A percentile compares a stretch with the other conserved stretches of the same genome.
These are phyloP conservation scores for Andrena marginata DNA, from an alignment of 2,888 invertebrate species.

Conservation along the genomic window DNA sequence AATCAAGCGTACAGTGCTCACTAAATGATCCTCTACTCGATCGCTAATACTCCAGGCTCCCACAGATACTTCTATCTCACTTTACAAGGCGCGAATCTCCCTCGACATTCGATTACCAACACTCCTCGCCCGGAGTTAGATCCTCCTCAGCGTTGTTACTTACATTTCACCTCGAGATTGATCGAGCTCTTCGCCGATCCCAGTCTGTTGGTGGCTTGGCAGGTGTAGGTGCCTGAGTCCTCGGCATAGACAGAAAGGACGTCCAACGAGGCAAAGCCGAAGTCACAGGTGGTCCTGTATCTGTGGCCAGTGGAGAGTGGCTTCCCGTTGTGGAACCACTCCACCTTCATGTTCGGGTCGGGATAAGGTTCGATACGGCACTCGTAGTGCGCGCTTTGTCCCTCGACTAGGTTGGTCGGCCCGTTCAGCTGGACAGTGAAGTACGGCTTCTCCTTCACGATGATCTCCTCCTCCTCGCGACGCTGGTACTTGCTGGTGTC, in stretches of 20 bases:
- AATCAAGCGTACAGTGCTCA: no score
- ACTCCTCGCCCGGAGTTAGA: neutral
- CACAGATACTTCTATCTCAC: slow-evolving; percentile 23
- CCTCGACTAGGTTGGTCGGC: slow-evolving; percentile 93
- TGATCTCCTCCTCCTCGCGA: slow-evolving; percentile 92
- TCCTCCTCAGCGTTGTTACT: slow-evolving; percentile 82
- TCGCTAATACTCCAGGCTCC: neutral
- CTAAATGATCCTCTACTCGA: neutral
- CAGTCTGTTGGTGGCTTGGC: slow-evolving; percentile 93
- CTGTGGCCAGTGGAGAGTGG: slow-evolving; percentile 95
- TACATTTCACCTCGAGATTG: slow-evolving; percentile 92
- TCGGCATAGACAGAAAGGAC: slow-evolving; percentile 97
- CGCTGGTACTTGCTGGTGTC: slow-evolving; percentile 92
- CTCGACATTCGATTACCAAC: slow-evolving; percentile 19
- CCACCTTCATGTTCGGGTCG: slow-evolving; percentile 94
- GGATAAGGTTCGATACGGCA: slow-evolving; percentile 97
- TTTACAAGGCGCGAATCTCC: slow-evolving; percentile 2
- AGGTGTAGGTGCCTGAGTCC: slow-evolving; percentile 97
- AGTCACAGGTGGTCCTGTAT: slow-evolving; percentile 97
- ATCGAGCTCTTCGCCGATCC: slow-evolving; percentile 94
- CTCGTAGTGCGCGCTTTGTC: slow-evolving; percentile 96
- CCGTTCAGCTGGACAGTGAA: slow-evolving; percentile 95
- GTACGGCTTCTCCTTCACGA: slow-evolving; percentile 93
- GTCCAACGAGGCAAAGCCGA: slow-evolving; percentile 98
- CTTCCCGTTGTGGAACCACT: slow-evolving; percentile 97